Conservation (phyloP, 2,113 vertebrate species). For the Aix galericulata region DNA sequence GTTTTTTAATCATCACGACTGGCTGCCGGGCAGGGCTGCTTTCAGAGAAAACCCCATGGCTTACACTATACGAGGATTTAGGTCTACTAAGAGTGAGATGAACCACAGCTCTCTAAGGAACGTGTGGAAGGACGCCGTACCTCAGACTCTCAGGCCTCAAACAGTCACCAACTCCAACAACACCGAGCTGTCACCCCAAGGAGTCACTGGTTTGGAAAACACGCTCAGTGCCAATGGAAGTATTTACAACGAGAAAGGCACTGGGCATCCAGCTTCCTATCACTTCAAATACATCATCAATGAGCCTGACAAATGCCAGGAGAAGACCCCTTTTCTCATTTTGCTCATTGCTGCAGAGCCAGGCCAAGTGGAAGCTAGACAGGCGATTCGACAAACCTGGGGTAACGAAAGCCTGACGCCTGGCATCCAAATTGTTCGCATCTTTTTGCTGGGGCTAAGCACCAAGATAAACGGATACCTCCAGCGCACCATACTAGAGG, state of each 20-base stretch:
- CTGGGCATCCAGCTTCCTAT: conserved; percentile 62
- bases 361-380: conserved; percentile 87
- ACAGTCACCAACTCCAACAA: conserved; percentile 76
- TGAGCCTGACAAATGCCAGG: conserved; percentile 87
- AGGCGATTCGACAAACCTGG: conserved; percentile 96
- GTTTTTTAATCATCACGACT: conserved; percentile 86
- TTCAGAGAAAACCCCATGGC: conserved; percentile 84
- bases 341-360: conserved; percentile 91
- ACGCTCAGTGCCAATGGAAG: conserved; percentile 81
- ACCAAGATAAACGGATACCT: conserved; percentile 80
- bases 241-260: conserved; percentile 78
- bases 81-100: conserved; percentile 81
- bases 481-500: conserved; percentile 84
- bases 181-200: conserved; percentile 73
- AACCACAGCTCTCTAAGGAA: conserved; percentile 80
- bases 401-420: conserved; percentile 88
- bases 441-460: conserved; percentile 89
- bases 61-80: conserved; percentile 79
- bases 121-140: conserved; percentile 79
- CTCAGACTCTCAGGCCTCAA: conserved; percentile 75
- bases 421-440: conserved; percentile 80
- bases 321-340: conserved; percentile 86
- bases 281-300: conserved; percentile 91
- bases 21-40: conserved; percentile 80
- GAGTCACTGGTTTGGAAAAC: conserved; percentile 76